Conservation (phyloP, 2,113 vertebrate genomes). For the Diglossa brunneiventris region DNA sequence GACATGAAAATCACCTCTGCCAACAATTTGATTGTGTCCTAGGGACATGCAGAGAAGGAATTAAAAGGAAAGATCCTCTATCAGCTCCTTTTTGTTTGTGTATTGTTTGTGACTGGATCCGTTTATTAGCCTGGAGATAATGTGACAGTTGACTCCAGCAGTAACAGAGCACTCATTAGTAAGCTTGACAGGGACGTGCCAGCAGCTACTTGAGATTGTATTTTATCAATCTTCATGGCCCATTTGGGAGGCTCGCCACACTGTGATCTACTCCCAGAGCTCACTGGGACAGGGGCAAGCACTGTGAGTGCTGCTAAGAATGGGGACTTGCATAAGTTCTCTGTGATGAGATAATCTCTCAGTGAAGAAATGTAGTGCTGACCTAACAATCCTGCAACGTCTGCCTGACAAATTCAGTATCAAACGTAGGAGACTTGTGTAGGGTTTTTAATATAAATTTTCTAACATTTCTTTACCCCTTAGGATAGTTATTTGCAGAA, state of each 20-base stretch:
- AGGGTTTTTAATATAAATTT: neutral
- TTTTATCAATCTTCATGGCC: constrained; percentile 78
- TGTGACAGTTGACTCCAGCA: constrained; percentile 75
- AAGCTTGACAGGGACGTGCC: constrained; percentile 76
- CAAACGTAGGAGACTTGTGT: neutral
- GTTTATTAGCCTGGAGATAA: constrained; percentile 75
- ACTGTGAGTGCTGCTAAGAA: neutral
- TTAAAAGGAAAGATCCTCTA: constrained; percentile 64
- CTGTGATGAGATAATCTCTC: neutral
- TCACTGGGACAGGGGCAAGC: constrained; percentile 38
- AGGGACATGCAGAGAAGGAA: constrained; percentile 14
- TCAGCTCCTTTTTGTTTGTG: constrained; percentile 66
- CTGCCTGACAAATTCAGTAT: neutral
- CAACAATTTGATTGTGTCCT: constrained; percentile 7
- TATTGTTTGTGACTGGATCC: constrained; percentile 69
- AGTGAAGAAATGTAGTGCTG: neutral
- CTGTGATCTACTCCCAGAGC: constrained; percentile 38
- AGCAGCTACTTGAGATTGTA: constrained; percentile 65
- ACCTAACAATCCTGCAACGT: neutral
- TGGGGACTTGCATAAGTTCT: constrained; percentile 22
- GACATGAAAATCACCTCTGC: neutral
- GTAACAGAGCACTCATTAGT: constrained; percentile 75
- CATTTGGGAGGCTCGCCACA: constrained; percentile 64
- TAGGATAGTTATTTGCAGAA: neutral
- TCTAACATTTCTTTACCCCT: neutral